Base-by-base conservation (phyloP, 2,113 vertebrate genomes). In the Corydoras maculifer region DNA sequence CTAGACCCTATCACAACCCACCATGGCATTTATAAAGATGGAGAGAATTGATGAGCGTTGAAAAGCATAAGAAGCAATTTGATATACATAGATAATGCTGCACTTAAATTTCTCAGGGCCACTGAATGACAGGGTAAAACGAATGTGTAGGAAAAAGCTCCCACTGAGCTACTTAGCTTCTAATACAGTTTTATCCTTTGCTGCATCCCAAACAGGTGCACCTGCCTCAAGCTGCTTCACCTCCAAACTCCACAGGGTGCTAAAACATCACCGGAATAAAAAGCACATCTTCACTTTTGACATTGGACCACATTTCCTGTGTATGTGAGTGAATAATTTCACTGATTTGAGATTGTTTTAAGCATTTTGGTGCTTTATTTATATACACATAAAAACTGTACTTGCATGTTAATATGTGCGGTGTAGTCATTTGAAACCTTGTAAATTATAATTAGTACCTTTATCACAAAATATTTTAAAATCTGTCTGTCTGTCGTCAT, bases 81-180 rank as follows among this genome's bases (percentile, higher is more conserved):
- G 85, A 89, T 84, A 84, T 80, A 86, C 87, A 90, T 90, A 85
- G 89, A 88, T 90, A 88, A 89, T 87, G 87, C 86, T 82, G 71
- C 80, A 62, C 77, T 84, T 75, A 86, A 85, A 83, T 86, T 86
- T 89, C 86, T 89, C 87, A 87, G 86, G 87, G 88, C 87, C 85
- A 63, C 73, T 75, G 80, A 82, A 79, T 77, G 71, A 83, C 79
- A 75, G 66, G 63, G 81, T 87, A 87, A 88, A 87, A 84, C 85
- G 86, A 77, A 78, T 79, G 74, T 83, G 82, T 84, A 76, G 78
- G 75, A 83, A 86, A 86, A 35, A 11, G 82, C 86, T 88, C 86
- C 87, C 87, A 63, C 12, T 79, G 76, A 80, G 83, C 76, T 80
- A 81, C 82, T 83, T 43, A 78, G 83, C 83, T 85, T 86, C 83